Evolutionary conservation across 2,888 invertebrate species (phyloP).

Genomic region (Agrochola litura): DNA sequence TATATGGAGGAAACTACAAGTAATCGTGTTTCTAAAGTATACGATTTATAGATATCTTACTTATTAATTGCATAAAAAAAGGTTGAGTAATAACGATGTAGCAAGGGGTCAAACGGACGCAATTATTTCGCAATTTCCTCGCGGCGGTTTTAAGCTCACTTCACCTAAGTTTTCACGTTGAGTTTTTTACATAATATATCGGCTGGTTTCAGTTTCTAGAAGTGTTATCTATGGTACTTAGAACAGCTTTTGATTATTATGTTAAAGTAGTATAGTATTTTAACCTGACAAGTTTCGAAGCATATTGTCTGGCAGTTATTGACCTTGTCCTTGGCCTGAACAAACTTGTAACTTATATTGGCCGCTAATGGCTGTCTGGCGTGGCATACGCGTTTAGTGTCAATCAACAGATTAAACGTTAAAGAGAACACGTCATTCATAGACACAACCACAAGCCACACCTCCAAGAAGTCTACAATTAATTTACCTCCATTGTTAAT

Average conservation of each 20-base stretch:
- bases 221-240: neutral
- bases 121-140: too few relatives aligned
- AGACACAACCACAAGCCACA: neutral
- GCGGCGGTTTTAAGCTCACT: too few relatives aligned
- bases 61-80: too few relatives aligned
- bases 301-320: neutral
- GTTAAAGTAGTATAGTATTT: neutral
- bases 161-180: neutral
- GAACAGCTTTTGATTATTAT: neutral
- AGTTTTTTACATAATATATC: neutral
- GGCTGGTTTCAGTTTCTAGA: neutral
- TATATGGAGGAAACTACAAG: too few relatives aligned
- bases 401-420: constrained; percentile 13
- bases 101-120: too few relatives aligned
- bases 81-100: too few relatives aligned
- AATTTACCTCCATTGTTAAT: neutral
- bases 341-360: constrained; percentile 15
- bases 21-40: too few relatives aligned
- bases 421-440: neutral
- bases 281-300: neutral
- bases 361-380: constrained; percentile 27
- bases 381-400: neutral
- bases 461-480: neutral
- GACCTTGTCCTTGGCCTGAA: constrained; percentile 24
- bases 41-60: too few relatives aligned